Evolutionary conservation across 2,888 invertebrate genomes (phyloP), one percentile per base, ranked within the genome.

Genomic region (Spilarctia lutea): DNA sequence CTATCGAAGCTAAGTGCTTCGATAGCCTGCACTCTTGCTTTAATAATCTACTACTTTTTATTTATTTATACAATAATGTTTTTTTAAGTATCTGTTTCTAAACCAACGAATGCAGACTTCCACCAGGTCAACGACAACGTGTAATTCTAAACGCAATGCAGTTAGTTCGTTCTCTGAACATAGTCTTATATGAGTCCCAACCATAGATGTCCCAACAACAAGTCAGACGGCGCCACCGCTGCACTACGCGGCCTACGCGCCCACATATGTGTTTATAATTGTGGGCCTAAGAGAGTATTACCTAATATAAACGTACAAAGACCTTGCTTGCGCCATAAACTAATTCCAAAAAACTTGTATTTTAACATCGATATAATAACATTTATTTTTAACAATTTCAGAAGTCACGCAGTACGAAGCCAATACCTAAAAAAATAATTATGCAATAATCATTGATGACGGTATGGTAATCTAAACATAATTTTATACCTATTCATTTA

Each of bases 241-340:
- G 83, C 88, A 91, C 86, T 82, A 88, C 86, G 89, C 91, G 84
- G 88, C 89, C 87, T 82, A 88, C 86, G 89, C 91, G 84, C 88
- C 89, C 87, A 88, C 92, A 76, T 80, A 85, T 81, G 70, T 81
- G 70, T 79, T 33, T 33, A 75, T 85, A 88, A 91, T 89, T 89
- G 88, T 87, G 69, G 81, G 82, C 82, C 79, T 80, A 79, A 80
- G 81, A 80, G 78, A 78, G 71, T 75, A 89, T 45, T 39, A 39
- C 10, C 39, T 39, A 45, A 45, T 45, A 45, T 90, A 89, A 90
- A 89, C 85, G 90, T 86, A 83, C 80, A 60, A 79, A 79, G 81
- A 74, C 75, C 80, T 84, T 87, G 84, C 81, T 75, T 80, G 79
- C 81, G 75, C 82, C 82, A 84, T 83, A 82, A 82, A 75, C 78